Evolutionary conservation across 2,113 vertebrate genomes (phyloP).

Genomic region (Stomatorhinus ivindoensis): DNA sequence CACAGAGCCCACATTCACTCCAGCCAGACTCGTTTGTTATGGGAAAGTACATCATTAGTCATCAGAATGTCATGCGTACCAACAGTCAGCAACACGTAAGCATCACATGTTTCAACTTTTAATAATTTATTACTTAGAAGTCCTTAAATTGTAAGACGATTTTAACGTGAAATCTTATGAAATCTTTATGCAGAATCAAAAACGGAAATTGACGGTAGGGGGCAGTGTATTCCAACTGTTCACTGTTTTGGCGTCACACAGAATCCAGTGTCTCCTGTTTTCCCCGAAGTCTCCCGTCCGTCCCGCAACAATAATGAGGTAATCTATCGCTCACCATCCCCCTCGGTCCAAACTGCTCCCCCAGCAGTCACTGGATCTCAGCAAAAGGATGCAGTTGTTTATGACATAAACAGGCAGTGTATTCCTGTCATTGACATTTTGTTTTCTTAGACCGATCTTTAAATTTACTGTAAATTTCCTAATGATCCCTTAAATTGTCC

Average conservation of each 20-base stretch:
- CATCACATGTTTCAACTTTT: not conserved
- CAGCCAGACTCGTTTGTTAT: not conserved
- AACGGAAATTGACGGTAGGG: not conserved
- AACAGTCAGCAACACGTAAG: not conserved
- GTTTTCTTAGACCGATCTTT: not conserved
- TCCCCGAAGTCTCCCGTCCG: not conserved
- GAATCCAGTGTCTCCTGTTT: not conserved
- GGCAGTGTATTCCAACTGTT: not conserved
- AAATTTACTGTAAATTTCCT: not conserved
- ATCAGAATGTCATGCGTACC: not conserved
- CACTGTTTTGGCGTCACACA: not conserved
- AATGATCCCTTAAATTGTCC: not conserved
- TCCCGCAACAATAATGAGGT: not conserved
- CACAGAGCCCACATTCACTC: not conserved
- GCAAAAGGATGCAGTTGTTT: not conserved
- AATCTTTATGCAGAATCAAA: not conserved
- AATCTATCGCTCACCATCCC: not conserved
- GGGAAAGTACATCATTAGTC: not conserved
- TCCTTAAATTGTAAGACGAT: not conserved
- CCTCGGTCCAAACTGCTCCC: not conserved
- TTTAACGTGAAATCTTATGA: not conserved
- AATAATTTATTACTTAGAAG: not conserved
- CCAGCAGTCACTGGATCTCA: not conserved
- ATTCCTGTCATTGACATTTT: not conserved
- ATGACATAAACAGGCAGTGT: not conserved